Conservation (phyloP, 2,113 vertebrate genomes). For the Phrynosoma blainvillii region DNA sequence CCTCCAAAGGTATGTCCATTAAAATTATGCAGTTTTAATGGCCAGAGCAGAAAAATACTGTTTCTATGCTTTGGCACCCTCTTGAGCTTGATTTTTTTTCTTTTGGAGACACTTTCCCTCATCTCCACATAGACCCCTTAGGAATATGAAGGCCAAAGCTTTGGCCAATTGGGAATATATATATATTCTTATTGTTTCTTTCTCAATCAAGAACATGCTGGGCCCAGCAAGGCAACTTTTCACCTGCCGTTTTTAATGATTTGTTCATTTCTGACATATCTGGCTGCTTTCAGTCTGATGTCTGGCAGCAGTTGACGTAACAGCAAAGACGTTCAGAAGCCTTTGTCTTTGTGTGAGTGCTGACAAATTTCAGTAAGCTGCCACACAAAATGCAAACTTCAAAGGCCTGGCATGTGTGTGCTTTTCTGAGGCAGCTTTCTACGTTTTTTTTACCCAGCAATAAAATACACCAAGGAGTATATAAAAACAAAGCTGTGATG, state of each 20-base stretch:
- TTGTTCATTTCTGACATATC: neutral
- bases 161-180: neutral
- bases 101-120: neutral
- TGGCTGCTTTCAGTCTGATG: neutral
- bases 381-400: slow-evolving; percentile 57
- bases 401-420: slow-evolving; percentile 51
- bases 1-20: neutral
- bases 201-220: neutral
- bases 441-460: slow-evolving; percentile 61
- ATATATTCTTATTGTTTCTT: neutral
- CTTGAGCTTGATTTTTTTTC: neutral
- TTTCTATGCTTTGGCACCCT: neutral
- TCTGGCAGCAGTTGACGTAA: slow-evolving; percentile 18
- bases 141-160: neutral
- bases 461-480: slow-evolving; percentile 53
- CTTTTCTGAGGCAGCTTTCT: slow-evolving; percentile 58
- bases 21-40: neutral
- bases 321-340: neutral
- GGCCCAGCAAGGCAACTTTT: neutral
- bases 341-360: neutral
- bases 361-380: slow-evolving; percentile 41
- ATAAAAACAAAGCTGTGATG: slow-evolving; percentile 73
- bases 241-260: neutral
- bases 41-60: neutral
- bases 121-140: neutral